Conservation (phyloP, 1,140 invertebrate genomes). For the Coptotermes formosanus region DNA sequence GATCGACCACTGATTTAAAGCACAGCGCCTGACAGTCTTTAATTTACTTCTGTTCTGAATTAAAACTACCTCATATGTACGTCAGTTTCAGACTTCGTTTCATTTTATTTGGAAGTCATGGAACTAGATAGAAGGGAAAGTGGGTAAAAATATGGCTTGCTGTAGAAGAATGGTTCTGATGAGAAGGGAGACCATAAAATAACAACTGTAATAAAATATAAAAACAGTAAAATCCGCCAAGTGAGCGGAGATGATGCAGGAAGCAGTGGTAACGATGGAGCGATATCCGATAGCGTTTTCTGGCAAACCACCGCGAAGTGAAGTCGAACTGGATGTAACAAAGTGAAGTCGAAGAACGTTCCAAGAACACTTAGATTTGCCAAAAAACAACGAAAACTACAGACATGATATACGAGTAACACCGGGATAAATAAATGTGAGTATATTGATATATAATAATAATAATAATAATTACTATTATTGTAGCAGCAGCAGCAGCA, state of each 20-base stretch:
- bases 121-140: neutral
- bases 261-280: neutral
- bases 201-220: constrained; percentile 4
- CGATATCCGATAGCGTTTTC: neutral
- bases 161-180: neutral
- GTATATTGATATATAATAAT: too few species aligned
- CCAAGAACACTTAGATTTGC: neutral
- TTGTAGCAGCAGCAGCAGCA: too few species aligned
- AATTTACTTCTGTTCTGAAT: neutral
- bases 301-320: neutral
- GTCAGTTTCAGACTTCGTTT: neutral
- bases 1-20: neutral
- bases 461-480: too few species aligned
- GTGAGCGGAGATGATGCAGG: neutral
- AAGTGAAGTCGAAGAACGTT: neutral
- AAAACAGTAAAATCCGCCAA: neutral
- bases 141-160: neutral
- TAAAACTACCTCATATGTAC: neutral
- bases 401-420: too few species aligned
- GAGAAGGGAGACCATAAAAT: neutral
- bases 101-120: neutral
- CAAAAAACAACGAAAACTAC: neutral
- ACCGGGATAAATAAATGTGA: too few species aligned
- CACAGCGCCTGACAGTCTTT: neutral
- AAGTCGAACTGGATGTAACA: neutral